phyloP scores from a whole-genome alignment of 1,140 invertebrate species.

The Drosophila pseudoananassae region DNA sequence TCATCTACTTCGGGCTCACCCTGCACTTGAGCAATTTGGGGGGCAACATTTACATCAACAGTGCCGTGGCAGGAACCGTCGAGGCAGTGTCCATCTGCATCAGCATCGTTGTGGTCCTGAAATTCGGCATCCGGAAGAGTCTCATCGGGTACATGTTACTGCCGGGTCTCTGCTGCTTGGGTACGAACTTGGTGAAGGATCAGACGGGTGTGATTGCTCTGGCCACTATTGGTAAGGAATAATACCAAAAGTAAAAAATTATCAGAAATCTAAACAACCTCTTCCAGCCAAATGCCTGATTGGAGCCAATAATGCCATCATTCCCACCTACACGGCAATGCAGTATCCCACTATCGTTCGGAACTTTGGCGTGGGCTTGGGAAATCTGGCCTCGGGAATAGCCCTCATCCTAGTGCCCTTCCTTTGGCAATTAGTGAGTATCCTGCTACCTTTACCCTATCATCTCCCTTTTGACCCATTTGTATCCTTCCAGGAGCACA shows the following conservation, averaged over 20 bases:
- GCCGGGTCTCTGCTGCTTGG: conserved; percentile 87
- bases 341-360: conserved; percentile 90
- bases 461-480: not conserved
- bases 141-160: conserved; percentile 87
- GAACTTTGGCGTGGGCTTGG: conserved; percentile 89
- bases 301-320: conserved; percentile 88
- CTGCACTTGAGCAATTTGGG: conserved; percentile 88
- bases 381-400: conserved; percentile 89
- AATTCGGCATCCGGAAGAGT: conserved; percentile 87
- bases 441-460: not conserved
- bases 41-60: conserved; percentile 88
- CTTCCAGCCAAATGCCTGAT: conserved; percentile 87
- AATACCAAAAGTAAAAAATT: not conserved
- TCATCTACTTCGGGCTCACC: conserved; percentile 89
- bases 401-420: conserved; percentile 89
- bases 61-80: conserved; percentile 87
- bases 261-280: not conserved
- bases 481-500: conserved; percentile 59
- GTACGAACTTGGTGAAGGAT: conserved; percentile 85
- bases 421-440: conserved; percentile 88
- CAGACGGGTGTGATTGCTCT: conserved; percentile 85
- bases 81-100: conserved; percentile 89
- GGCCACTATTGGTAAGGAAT: conserved; percentile 85
- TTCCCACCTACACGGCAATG: conserved; percentile 90
- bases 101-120: conserved; percentile 88